A percentile compares a stretch with the other conserved stretches of the same genome.
phyloP scores from a whole-genome alignment of 2,888 invertebrate species.

The Lasioglossum malachurum region DNA sequence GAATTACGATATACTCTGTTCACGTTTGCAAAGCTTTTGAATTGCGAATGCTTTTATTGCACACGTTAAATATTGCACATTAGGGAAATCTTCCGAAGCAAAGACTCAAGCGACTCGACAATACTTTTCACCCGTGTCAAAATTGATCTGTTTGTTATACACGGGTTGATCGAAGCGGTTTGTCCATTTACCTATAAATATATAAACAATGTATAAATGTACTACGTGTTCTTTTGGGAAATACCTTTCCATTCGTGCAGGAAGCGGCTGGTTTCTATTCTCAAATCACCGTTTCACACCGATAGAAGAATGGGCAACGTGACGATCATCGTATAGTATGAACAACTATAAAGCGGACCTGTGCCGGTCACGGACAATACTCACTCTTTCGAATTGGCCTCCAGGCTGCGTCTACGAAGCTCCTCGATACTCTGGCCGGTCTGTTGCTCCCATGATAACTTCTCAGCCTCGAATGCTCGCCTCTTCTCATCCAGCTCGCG shows the following conservation, averaged over 20 bases:
- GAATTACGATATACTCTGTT: constrained; percentile 15
- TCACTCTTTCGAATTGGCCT: constrained; percentile 95
- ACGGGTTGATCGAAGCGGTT: constrained; percentile 17
- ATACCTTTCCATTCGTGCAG: constrained; percentile 47
- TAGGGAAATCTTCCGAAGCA: constrained; percentile 9
- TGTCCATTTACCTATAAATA: constrained; percentile 25
- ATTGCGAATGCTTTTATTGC: constrained; percentile 25
- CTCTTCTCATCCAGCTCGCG: constrained; percentile 96
- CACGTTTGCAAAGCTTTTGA: constrained; percentile 27
- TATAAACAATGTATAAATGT: background rate
- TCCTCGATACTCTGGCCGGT: constrained; percentile 96
- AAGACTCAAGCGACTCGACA: constrained; percentile 34
- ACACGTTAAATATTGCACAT: background rate
- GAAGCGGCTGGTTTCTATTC: constrained; percentile 22
- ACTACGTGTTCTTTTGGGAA: constrained; percentile 20
- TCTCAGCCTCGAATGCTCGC: constrained; percentile 94
- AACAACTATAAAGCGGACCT: constrained; percentile 36
- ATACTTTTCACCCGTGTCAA: background rate
- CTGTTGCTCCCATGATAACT: constrained; percentile 94
- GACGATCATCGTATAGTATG: constrained; percentile 15
- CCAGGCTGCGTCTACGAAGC: constrained; percentile 93
- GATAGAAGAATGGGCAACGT: constrained; percentile 7
- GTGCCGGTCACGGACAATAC: constrained; percentile 80
- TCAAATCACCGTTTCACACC: constrained; percentile 13
- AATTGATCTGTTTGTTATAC: constrained; percentile 1